These are phyloP conservation scores for Tethea ocularis DNA, from an alignment of 2,888 invertebrate species.

Conservation along the genomic window DNA sequence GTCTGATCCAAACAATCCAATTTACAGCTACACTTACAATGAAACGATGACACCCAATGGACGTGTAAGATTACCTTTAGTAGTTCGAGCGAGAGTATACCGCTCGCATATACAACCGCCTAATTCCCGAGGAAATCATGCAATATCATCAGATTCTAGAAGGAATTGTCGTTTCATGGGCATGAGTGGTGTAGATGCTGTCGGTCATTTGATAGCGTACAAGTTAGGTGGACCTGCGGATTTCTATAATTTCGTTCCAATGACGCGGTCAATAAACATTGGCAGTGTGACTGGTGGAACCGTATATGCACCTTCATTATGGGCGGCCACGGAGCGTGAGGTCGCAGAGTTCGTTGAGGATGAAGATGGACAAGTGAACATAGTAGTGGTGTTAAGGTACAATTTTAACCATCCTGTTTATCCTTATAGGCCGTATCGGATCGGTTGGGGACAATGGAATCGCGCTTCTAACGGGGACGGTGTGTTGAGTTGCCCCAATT, in stretches of 20 bases:
- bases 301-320: not conserved
- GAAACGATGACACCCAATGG: not conserved
- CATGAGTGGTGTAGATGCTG: not conserved
- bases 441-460: not conserved
- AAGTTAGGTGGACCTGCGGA: not conserved
- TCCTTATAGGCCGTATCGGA: not conserved
- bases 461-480: not conserved
- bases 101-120: not conserved
- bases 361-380: not conserved
- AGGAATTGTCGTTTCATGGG: not conserved
- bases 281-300: not conserved
- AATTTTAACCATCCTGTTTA: not conserved
- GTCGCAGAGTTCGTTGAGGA: not conserved
- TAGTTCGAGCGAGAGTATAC: not conserved
- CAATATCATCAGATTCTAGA: not conserved
- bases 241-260: not conserved
- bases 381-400: not conserved
- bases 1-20: not conserved
- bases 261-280: not conserved
- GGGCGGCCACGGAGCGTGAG: not conserved
- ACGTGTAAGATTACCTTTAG: not conserved
- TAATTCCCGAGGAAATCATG: not conserved
- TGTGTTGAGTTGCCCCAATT: not conserved
- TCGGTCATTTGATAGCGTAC: not conserved
- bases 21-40: conserved; percentile 1